Base-by-base conservation (phyloP, 2,888 invertebrate genomes). In the Aricia artaxerxes region DNA sequence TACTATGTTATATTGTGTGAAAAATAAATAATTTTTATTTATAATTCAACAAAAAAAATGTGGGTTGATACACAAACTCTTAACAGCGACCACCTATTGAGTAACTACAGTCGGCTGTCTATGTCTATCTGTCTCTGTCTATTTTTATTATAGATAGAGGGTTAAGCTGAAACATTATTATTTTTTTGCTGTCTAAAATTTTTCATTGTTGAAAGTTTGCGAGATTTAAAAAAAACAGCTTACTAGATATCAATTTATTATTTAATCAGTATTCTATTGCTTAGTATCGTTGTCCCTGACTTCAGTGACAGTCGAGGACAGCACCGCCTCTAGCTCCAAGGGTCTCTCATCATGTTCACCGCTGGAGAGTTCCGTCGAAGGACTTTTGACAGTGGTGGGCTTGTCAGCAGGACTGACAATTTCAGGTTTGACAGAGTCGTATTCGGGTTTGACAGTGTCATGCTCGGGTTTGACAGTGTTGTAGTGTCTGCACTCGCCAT, bases 401-500 rank as follows among this genome's bases (percentile, higher is more conserved):
- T 57, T 16, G 57, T 16, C 78, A 60, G 79, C 61, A 9, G 79
- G 60, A 6, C 4, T 35, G 76, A 53, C 69, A 35, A 13, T 35
- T 16, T 35, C 13, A 13, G 69, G 35, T 35, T 69, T 69, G 35
- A 35, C 69, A 35, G 69, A 16, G 35, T 88, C 1, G 87, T 85
- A 60, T 86, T 86, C 40, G 16, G 35, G 69, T 35, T 69, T 69
- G 35, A 38, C 35, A 69, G 69, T 69, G 35, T 13, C 35, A 5
- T 69, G 7, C 86, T 86, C 40, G 69, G 69, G 69, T 35, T 69
- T 69, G 69, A 84, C 82, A 11, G 86, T 90, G 73, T 90, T 91
- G 82, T 90, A 93, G 80, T 89, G 89, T 76, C 90, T 88, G 83
- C 95, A 95, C 83, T 93, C 90, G 9, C 94, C 95, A 76, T 84